Evolutionary conservation across 2,888 invertebrate genomes (phyloP).

Genomic region (Drosophila subsilvestris): DNA sequence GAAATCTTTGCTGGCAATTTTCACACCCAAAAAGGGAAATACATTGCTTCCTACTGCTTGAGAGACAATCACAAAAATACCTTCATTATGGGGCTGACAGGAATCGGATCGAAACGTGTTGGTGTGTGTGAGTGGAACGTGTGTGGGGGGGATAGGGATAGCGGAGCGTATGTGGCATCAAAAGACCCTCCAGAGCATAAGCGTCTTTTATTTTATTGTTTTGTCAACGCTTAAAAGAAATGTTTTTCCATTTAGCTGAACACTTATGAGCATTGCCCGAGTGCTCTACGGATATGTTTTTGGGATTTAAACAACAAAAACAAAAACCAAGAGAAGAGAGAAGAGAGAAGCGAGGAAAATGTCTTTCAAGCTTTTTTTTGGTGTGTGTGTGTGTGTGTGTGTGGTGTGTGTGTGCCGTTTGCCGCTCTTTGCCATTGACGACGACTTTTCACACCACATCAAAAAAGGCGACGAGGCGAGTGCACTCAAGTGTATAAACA

Average conservation of each 20-base stretch:
- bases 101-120: constrained; percentile 53
- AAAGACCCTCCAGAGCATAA: constrained; percentile 62
- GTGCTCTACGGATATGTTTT: constrained; percentile 59
- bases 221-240: constrained; percentile 78
- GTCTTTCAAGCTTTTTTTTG: constrained; percentile 48
- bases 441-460: constrained; percentile 79
- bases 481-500: constrained; percentile 79
- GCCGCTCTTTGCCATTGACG: constrained; percentile 41
- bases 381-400: constrained; percentile 10
- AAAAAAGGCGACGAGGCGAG: constrained; percentile 69
- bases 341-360: constrained; percentile 50
- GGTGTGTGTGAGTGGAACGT: constrained; percentile 39
- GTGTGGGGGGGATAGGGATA: not conserved
- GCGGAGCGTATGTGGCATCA: constrained; percentile 15
- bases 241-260: constrained; percentile 79
- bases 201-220: constrained; percentile 76
- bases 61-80: constrained; percentile 62
- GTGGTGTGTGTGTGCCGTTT: constrained; percentile 38
- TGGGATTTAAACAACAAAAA: constrained; percentile 38
- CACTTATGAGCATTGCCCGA: constrained; percentile 74
- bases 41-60: constrained; percentile 30
- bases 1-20: constrained; percentile 66
- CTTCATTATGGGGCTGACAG: constrained; percentile 61
- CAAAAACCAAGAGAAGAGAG: not conserved
- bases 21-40: constrained; percentile 57